Percentiles rank a stretch among this genome's conserved stretches.
Evolutionary conservation across 1,140 invertebrate genomes (phyloP).

Genomic region (Asbolus verrucosus): DNA sequence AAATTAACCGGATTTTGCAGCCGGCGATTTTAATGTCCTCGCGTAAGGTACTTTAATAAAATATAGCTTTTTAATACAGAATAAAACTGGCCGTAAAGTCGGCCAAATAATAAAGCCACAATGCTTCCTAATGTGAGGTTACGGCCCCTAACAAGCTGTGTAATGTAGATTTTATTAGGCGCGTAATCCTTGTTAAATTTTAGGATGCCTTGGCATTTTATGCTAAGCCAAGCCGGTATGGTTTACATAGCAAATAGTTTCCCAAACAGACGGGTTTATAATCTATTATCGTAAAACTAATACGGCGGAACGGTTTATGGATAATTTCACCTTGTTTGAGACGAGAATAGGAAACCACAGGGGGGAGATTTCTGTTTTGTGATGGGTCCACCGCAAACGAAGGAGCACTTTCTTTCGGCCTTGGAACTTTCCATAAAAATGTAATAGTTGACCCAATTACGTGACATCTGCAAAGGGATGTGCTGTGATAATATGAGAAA

Average conservation of each 20-base stretch:
- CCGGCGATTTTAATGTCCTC: no score
- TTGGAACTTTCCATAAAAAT: background rate
- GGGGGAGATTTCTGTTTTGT: conserved; percentile 20
- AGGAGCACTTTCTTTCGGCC: background rate
- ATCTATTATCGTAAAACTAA: conserved; percentile 49
- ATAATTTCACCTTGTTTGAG: conserved; percentile 41
- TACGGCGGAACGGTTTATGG: conserved; percentile 37
- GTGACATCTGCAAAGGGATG: background rate
- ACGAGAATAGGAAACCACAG: background rate
- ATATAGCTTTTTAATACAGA: conserved; percentile 56
- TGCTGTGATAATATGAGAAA: no score
- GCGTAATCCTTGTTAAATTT: conserved; percentile 56
- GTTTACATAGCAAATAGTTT: conserved; percentile 43
- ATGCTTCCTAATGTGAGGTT: conserved; percentile 56
- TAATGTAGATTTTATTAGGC: conserved; percentile 56
- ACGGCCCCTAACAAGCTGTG: conserved; percentile 57
- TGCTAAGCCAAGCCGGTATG: conserved; percentile 29
- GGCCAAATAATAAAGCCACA: conserved; percentile 53
- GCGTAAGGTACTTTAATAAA: conserved; percentile 49
- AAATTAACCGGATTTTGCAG: background rate
- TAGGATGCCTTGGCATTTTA: conserved; percentile 43
- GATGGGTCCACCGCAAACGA: background rate
- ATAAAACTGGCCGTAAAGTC: conserved; percentile 54
- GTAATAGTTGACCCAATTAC: background rate
- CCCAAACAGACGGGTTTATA: conserved; percentile 32